phyloP scores from a whole-genome alignment of 2,888 invertebrate species.

The Acleris cristana region DNA sequence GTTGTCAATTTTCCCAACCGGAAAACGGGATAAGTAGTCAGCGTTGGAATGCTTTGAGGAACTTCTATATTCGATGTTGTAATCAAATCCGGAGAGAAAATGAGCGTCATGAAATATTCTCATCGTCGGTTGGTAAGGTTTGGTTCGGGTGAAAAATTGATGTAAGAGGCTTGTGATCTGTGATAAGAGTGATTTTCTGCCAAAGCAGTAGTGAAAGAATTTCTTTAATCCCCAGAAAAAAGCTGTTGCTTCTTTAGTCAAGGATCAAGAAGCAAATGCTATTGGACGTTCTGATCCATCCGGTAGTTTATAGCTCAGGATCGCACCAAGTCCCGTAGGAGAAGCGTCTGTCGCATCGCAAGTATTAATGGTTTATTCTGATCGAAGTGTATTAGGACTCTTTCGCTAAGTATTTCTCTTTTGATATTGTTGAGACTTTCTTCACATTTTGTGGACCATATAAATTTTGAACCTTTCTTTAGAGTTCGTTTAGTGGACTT shows the following conservation, averaged over 20 bases:
- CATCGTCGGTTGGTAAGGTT: conserved; percentile 39
- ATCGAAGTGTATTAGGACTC: conserved; percentile 20
- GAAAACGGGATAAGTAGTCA: conserved; percentile 35
- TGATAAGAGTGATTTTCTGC: conserved; percentile 50
- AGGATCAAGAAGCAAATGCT: conserved; percentile 37
- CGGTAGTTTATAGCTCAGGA: no score
- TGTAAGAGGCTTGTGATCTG: conserved; percentile 53
- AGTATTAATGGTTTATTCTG: conserved; percentile 7
- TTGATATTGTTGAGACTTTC: background rate
- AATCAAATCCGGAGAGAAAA: conserved; percentile 45
- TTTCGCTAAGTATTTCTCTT: conserved; percentile 2
- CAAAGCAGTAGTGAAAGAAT: conserved; percentile 55
- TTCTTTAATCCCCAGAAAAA: conserved; percentile 51
- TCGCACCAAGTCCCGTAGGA: conserved; percentile 11
- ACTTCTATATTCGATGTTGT: conserved; percentile 39
- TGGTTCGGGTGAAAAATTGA: conserved; percentile 50
- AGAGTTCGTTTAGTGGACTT: background rate
- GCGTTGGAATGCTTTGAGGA: conserved; percentile 33
- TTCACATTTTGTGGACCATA: conserved; percentile 1
- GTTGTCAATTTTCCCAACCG: background rate
- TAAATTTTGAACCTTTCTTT: background rate
- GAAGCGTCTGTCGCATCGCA: conserved; percentile 25
- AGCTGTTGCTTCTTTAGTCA: conserved; percentile 54
- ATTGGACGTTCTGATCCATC: conserved; percentile 26
- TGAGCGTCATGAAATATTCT: conserved; percentile 44